Evolutionary conservation across 1,140 invertebrate species (phyloP).

Genomic region (Aphelinus atriplicis): DNA sequence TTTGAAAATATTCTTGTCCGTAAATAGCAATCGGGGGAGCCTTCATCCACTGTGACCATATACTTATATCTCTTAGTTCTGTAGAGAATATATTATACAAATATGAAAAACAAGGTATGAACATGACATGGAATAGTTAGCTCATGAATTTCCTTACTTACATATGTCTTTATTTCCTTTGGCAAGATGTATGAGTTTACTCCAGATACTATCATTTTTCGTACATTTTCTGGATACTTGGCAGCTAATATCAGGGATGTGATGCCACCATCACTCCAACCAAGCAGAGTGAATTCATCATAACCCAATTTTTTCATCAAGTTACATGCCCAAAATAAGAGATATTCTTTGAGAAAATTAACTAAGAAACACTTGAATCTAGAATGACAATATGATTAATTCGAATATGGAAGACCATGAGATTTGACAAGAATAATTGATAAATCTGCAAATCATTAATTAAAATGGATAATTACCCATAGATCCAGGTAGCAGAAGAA

Average conservation of each 20-base stretch:
- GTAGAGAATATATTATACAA: conserved; percentile 14
- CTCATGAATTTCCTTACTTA: conserved; percentile 57
- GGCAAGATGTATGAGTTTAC: conserved; percentile 78
- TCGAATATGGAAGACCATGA: neutral
- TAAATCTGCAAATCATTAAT: neutral
- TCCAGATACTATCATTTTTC: conserved; percentile 83
- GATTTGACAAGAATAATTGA: too few relatives aligned
- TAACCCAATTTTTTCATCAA: conserved; percentile 78
- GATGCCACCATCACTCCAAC: conserved; percentile 91
- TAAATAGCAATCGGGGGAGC: conserved; percentile 79
- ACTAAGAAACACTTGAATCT: conserved; percentile 67
- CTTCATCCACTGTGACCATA: conserved; percentile 84
- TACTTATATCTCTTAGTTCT: conserved; percentile 73
- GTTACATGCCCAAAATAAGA: conserved; percentile 75
- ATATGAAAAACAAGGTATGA: too few relatives aligned
- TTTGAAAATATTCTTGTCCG: conserved; percentile 76
- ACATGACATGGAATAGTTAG: too few relatives aligned
- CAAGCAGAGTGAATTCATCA: conserved; percentile 79
- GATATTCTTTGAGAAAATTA: conserved; percentile 81
- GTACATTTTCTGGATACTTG: conserved; percentile 72
- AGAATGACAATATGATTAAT: neutral
- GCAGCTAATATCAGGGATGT: conserved; percentile 79
- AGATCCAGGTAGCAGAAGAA: neutral
- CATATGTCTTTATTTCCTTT: conserved; percentile 73
- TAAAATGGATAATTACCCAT: neutral